phyloP scores from a whole-genome alignment of 2,113 vertebrate genomes.

The Oryzias celebensis region DNA sequence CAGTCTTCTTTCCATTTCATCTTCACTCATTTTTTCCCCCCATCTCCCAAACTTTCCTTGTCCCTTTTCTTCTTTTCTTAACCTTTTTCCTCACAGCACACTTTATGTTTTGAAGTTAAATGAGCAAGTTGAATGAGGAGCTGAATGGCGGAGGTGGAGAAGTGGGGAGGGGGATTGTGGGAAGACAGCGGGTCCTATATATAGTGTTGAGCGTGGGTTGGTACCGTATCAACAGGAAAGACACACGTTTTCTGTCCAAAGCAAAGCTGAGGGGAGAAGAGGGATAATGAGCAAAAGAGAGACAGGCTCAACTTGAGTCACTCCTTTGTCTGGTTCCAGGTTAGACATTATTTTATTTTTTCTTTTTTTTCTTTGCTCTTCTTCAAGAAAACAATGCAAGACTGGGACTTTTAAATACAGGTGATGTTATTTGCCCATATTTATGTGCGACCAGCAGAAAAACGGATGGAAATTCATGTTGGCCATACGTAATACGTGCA shows the following conservation, averaged over 20 bases:
- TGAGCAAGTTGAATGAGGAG: conserved; percentile 48
- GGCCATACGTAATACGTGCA: too few relatives aligned
- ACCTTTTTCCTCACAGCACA: conserved; percentile 6
- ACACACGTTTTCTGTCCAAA: conserved; percentile 56
- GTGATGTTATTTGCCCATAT: too few relatives aligned
- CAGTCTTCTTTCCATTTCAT: conserved; percentile 1
- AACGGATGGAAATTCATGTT: too few relatives aligned
- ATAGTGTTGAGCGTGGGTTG: conserved; percentile 69
- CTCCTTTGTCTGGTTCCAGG: conserved; percentile 7
- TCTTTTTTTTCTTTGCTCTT: too few relatives aligned
- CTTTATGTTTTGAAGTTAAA: conserved; percentile 54
- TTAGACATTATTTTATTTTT: neutral
- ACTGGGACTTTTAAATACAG: too few relatives aligned
- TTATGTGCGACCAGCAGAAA: too few relatives aligned
- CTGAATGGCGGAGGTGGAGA: conserved; percentile 48
- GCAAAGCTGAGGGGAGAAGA: conserved; percentile 42
- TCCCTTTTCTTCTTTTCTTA: neutral
- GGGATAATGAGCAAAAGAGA: conserved; percentile 44
- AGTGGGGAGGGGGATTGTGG: conserved; percentile 52
- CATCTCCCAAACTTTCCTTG: neutral
- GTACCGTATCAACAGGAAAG: conserved; percentile 64
- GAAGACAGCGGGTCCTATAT: conserved; percentile 67
- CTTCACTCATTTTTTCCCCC: conserved; percentile 1
- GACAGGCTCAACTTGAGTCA: conserved; percentile 12
- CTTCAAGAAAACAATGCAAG: neutral